Evolutionary conservation across 2,797 vertebrate genomes (phyloP).

Genomic region (Rhadinocentrus ornatus): DNA sequence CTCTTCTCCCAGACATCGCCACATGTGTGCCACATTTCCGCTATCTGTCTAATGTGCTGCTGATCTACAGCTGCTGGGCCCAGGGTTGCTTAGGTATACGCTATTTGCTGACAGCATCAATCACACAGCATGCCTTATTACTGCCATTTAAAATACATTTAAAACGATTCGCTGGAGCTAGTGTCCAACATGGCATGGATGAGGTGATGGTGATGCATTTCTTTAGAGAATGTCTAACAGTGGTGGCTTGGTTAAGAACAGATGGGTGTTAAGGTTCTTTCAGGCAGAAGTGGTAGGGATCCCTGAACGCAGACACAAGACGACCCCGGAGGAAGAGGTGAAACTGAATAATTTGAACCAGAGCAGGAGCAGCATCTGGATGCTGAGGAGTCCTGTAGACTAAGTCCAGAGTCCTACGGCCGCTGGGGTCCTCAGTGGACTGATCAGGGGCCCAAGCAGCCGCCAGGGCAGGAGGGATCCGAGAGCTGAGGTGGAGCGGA

Average conservation of each 20-base stretch:
- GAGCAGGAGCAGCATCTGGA: too few relatives aligned
- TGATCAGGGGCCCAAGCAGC: too few relatives aligned
- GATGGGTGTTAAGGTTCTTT: too few relatives aligned
- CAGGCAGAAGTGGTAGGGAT: too few relatives aligned
- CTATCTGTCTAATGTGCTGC: constrained; percentile 78
- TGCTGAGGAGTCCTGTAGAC: too few relatives aligned
- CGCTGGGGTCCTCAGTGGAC: too few relatives aligned
- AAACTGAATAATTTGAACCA: too few relatives aligned
- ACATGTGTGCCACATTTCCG: constrained; percentile 75
- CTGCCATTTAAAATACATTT: constrained; percentile 84
- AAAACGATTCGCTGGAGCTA: constrained; percentile 64
- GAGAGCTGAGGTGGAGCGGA: too few relatives aligned
- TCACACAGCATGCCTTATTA: constrained; percentile 83
- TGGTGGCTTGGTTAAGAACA: constrained; percentile 26
- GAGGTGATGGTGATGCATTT: constrained; percentile 45
- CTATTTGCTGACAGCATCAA: constrained; percentile 79
- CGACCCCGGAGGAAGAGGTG: too few relatives aligned
- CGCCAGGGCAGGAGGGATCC: too few relatives aligned
- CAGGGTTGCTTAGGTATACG: constrained; percentile 78
- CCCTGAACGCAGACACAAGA: too few relatives aligned
- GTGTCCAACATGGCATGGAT: constrained; percentile 49
- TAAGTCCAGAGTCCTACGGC: too few relatives aligned
- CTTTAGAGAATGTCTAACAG: constrained; percentile 45
- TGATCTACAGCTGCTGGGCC: constrained; percentile 83
- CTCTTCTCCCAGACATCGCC: constrained; percentile 62